A percentile compares a stretch with the other conserved stretches of the same genome.
phyloP scores from a whole-genome alignment of 2,113 vertebrate genomes.

The Propithecus coquereli region DNA sequence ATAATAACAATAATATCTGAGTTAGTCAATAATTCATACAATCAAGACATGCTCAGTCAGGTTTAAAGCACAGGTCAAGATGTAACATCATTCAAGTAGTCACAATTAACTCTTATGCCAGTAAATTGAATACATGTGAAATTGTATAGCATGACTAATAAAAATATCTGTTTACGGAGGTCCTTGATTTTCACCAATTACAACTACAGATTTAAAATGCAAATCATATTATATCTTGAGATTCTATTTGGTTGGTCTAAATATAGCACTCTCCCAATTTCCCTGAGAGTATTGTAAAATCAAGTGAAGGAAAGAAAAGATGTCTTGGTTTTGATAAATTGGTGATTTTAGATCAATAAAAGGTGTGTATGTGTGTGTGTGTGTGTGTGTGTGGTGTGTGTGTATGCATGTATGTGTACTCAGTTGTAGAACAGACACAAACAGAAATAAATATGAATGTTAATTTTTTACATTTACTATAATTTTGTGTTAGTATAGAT shows the following conservation, averaged over 20 bases:
- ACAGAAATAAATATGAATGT: not conserved
- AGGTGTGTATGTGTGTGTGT: not conserved
- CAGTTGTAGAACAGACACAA: not conserved
- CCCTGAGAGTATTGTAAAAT: not conserved
- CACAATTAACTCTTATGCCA: not conserved
- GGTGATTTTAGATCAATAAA: not conserved
- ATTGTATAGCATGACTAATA: not conserved
- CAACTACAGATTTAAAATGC: not conserved
- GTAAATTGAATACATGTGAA: not conserved
- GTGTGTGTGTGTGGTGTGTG: not conserved
- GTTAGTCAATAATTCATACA: not conserved
- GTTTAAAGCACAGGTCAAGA: not conserved
- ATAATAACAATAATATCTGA: not conserved
- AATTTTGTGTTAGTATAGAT: conserved; percentile 2
- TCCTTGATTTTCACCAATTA: not conserved
- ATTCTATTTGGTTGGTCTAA: not conserved
- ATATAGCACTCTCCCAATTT: not conserved
- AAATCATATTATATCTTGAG: not conserved
- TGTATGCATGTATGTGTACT: not conserved
- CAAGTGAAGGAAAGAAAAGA: not conserved
- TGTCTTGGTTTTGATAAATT: not conserved
- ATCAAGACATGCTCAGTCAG: not conserved
- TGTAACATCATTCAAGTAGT: not conserved
- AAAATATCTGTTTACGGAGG: not conserved
- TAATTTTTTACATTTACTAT: not conserved